Evolutionary conservation across 2,888 invertebrate genomes (phyloP), one percentile per base, ranked within the genome.

Genomic region (Cryptosula pallasiana): DNA sequence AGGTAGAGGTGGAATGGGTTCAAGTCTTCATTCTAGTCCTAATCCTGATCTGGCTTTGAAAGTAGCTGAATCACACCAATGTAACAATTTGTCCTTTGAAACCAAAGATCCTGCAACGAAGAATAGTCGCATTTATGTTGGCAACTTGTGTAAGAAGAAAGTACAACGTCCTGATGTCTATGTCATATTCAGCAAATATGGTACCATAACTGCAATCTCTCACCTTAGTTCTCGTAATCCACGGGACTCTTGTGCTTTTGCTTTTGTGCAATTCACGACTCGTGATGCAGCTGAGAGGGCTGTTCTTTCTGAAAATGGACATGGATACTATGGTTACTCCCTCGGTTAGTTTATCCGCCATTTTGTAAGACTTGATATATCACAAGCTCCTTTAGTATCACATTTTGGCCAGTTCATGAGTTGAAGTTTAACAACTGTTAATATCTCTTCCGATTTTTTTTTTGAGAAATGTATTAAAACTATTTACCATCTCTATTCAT

Each of bases 21-120:
- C 9, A 13, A 20, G 45, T 45, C 45, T 13, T 13, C 5, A 20
- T 13, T 45, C 20, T 45, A 45, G 45, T 13, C 20, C 45, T 45
- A 45, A 45, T 45, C 20, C 45, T 13, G 20, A 45, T 45, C 5
- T 45, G 45, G 20, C 45, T 45, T 45, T 45, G 45, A 20, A 45
- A 13, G 45, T 45, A n/a, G 63, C 63, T 63, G 34, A 63, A 16
- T 23, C 25, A 25, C 20, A 63, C 5, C 63, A 32, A 32, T 32
- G 27, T 5, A 32, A 63, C 27, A 63, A 63, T 5, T 27, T 63
- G 27, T 63, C 63, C 9, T 63, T 32, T 32, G 63, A 63, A 63
- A 63, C 63, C 13, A 63, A 63, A 29, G 63, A 63, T 63, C 63
- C 63, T 27, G 63, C 63, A 2, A 63, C 63, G 13, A 63, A 63